Conservation (phyloP, 2,888 invertebrate genomes). For the Rhabditophanes sp. region DNA sequence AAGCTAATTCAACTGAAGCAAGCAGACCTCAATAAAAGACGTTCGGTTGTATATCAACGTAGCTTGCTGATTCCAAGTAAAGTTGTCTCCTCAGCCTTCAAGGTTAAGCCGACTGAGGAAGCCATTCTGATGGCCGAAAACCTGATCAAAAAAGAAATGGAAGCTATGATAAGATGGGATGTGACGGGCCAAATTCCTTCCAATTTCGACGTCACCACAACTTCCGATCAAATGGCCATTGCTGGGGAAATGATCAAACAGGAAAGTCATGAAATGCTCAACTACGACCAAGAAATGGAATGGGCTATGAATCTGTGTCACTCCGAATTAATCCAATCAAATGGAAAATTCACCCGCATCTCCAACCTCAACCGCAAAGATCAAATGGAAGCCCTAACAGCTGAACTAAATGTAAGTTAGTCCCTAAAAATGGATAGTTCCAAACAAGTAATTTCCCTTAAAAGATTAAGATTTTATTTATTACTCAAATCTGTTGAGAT, state of each 20-base stretch:
- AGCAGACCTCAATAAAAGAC: constrained; percentile 5
- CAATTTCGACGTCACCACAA: constrained; percentile 11
- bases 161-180: constrained; percentile 34
- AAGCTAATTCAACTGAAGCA: constrained; percentile 34
- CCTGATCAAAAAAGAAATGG: constrained; percentile 48
- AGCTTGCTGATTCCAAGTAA: constrained; percentile 25
- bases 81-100: background rate
- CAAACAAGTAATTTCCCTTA: too few species aligned
- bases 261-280: constrained; percentile 6
- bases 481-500: too few species aligned
- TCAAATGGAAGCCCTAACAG: constrained; percentile 34
- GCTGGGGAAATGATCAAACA: constrained; percentile 17
- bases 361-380: constrained; percentile 24
- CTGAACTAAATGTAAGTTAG: constrained; percentile 27
- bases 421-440: too few species aligned
- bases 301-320: constrained; percentile 29
- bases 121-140: constrained; percentile 35
- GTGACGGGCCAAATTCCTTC: constrained; percentile 21
- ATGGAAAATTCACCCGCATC: constrained; percentile 26
- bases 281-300: constrained; percentile 23
- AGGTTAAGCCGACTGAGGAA: background rate
- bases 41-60: constrained; percentile 28
- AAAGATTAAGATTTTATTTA: too few species aligned
- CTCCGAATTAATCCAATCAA: constrained; percentile 23
- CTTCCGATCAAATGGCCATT: constrained; percentile 21